Conservation (phyloP, 2,797 vertebrate genomes). For the Argya squamiceps region DNA sequence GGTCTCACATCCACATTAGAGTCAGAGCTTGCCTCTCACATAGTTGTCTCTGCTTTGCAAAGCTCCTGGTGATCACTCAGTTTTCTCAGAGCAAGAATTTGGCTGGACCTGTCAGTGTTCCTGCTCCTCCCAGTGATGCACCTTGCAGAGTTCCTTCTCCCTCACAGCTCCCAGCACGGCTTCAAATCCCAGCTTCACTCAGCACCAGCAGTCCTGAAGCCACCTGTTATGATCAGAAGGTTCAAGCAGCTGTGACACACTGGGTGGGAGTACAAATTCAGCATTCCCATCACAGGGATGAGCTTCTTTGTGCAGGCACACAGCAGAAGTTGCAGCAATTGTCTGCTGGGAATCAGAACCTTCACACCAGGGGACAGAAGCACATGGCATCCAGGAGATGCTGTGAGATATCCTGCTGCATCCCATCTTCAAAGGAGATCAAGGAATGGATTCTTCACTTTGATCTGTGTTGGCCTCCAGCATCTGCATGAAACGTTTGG, state of each 20-base stretch:
- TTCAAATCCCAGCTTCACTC: background rate
- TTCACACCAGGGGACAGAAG: background rate
- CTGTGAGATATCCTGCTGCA: background rate
- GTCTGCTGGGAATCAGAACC: background rate
- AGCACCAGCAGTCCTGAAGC: background rate
- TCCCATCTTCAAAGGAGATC: background rate
- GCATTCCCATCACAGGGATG: background rate
- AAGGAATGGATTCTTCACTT: background rate
- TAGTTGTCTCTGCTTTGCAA: background rate
- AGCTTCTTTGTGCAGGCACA: background rate
- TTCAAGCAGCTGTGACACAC: background rate
- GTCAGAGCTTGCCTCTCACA: background rate
- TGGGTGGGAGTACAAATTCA: background rate
- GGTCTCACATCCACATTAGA: background rate
- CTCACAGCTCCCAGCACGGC: background rate
- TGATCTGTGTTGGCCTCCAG: background rate
- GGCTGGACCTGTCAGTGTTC: rapidly evolving
- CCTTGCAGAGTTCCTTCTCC: rapidly evolving
- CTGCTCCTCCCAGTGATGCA: background rate
- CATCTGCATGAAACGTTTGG: background rate
- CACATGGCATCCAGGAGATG: background rate
- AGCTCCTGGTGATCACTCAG: background rate
- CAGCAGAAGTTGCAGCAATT: background rate
- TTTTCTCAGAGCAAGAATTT: background rate
- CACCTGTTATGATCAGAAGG: rapidly evolving